Conservation (phyloP, 1,140 invertebrate genomes). For the Drusus annulatus region DNA sequence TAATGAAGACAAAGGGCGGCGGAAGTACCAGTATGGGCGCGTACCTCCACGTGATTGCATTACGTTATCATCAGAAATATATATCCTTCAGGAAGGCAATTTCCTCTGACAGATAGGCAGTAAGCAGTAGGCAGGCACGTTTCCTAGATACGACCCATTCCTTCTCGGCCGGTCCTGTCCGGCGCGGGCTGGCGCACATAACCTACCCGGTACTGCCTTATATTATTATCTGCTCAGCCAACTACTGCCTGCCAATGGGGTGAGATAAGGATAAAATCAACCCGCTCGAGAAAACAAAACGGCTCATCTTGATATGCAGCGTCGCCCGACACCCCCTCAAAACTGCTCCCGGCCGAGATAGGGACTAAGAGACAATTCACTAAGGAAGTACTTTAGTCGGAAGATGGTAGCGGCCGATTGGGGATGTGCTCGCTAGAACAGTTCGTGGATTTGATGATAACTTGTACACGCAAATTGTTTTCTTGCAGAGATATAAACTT, state of each 20-base stretch:
- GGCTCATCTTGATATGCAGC: slow-evolving; percentile 33
- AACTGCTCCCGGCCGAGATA: slow-evolving; percentile 2
- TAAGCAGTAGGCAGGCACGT: slow-evolving; percentile 26
- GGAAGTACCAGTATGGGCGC: too few species aligned
- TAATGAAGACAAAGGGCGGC: slow-evolving; percentile 26
- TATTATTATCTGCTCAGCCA: neutral
- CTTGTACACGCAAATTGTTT: slow-evolving; percentile 18
- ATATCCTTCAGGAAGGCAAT: slow-evolving; percentile 33
- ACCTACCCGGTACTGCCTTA: neutral
- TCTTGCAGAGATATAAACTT: neutral
- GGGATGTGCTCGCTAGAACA: neutral
- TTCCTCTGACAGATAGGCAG: slow-evolving; percentile 37
- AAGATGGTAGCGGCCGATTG: neutral
- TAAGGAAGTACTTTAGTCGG: neutral
- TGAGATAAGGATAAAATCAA: slow-evolving; percentile 38
- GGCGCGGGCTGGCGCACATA: neutral
- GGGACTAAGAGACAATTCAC: slow-evolving; percentile 21
- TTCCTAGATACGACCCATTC: slow-evolving; percentile 44
- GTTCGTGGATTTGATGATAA: neutral
- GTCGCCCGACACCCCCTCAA: slow-evolving; percentile 5
- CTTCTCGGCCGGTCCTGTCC: slow-evolving; percentile 4
- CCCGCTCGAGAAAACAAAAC: slow-evolving; percentile 30
- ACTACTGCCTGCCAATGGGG: slow-evolving; percentile 11
- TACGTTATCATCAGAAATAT: slow-evolving; percentile 34
- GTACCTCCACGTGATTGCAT: slow-evolving; percentile 22